Conservation (phyloP, 2,797 vertebrate species). For the Acipenser transmontanus region DNA sequence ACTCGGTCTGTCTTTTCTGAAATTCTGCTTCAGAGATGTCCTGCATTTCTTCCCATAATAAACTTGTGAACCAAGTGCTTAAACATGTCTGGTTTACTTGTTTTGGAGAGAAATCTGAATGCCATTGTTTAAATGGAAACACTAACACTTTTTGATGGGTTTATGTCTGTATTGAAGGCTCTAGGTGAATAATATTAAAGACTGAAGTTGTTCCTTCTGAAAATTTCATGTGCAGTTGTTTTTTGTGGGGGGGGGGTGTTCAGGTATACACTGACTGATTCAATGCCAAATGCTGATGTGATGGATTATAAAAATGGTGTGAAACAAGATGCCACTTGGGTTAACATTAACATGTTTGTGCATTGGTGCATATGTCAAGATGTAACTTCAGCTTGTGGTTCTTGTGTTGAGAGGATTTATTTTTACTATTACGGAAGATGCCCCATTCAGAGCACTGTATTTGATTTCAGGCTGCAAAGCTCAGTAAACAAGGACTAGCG, state of each 20-base stretch:
- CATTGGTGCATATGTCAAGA: too few species aligned
- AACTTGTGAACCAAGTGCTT: slow-evolving; percentile 70
- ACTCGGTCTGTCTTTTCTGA: slow-evolving; percentile 48
- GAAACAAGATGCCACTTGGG: too few species aligned
- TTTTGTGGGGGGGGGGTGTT: not conserved
- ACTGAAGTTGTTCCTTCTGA: slow-evolving; percentile 37
- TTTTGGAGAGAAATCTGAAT: slow-evolving; percentile 45
- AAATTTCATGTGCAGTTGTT: slow-evolving; percentile 4
- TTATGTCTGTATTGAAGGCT: slow-evolving; percentile 41
- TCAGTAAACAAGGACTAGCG: too few species aligned
- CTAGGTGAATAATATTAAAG: slow-evolving; percentile 46
- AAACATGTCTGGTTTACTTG: slow-evolving; percentile 58
- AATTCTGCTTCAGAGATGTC: slow-evolving; percentile 57
- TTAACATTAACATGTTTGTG: too few species aligned
- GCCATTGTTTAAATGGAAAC: slow-evolving; percentile 43
- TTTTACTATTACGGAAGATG: too few species aligned
- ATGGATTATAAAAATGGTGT: too few species aligned
- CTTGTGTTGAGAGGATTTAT: too few species aligned
- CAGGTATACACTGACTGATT: too few species aligned
- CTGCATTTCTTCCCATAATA: slow-evolving; percentile 71
- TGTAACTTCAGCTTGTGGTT: too few species aligned
- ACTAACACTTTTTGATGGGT: slow-evolving; percentile 12
- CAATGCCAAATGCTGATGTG: too few species aligned
- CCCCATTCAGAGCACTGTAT: too few species aligned
- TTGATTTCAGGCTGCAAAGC: too few species aligned